Percentiles rank a stretch among this genome's conserved stretches.
phyloP scores from a whole-genome alignment of 2,113 vertebrate genomes.

The Pantherophis guttatus region DNA sequence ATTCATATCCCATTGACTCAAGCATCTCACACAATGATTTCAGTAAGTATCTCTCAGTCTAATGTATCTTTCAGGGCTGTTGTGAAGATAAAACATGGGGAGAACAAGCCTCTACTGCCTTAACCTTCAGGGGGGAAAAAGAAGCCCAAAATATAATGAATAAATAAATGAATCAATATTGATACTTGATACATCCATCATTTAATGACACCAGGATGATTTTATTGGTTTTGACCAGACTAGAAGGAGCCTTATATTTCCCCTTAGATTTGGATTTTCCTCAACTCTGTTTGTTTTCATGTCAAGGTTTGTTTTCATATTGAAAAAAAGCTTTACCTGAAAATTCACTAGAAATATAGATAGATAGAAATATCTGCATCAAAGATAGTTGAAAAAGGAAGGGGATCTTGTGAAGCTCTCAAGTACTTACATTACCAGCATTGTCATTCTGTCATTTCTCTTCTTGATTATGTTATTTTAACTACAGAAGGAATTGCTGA shows the following conservation, averaged over 20 bases:
- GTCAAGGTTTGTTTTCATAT: background rate
- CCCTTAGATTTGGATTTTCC: background rate
- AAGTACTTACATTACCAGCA: slow-evolving; percentile 3
- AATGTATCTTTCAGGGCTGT: background rate
- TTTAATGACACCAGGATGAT: background rate
- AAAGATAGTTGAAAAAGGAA: background rate
- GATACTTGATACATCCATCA: background rate
- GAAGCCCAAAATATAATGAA: background rate
- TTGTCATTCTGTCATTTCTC: background rate
- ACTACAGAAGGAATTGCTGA: background rate
- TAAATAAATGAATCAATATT: background rate
- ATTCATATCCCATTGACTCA: background rate
- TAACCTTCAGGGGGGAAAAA: background rate
- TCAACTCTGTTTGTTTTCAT: rapidly evolving
- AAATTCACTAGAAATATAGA: too few species aligned
- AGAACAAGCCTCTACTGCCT: background rate
- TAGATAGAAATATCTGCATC: slow-evolving; percentile 3
- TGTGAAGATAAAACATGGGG: background rate
- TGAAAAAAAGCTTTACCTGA: background rate
- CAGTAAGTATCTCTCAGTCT: background rate
- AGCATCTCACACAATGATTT: background rate
- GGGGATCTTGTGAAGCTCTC: background rate
- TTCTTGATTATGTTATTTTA: slow-evolving; percentile 13
- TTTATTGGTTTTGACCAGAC: background rate
- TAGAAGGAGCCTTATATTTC: background rate